phyloP scores from a whole-genome alignment of 1,140 invertebrate species.

The Drosophila biarmipes region DNA sequence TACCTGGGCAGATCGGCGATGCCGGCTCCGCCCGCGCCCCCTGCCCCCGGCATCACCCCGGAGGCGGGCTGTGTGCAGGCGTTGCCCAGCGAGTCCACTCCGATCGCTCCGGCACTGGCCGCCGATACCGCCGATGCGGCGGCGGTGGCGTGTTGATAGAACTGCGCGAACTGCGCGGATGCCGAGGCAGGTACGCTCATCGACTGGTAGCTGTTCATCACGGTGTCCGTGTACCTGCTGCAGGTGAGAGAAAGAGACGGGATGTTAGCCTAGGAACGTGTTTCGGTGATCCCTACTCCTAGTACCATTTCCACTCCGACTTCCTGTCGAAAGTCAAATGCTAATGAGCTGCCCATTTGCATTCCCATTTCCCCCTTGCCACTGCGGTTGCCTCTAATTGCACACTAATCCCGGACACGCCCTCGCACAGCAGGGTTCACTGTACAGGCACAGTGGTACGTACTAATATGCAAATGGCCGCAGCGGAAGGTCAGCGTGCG shows the following conservation, averaged over 20 bases:
- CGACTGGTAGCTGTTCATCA: conserved; percentile 85
- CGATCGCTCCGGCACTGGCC: conserved; percentile 86
- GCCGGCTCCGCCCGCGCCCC: conserved; percentile 87
- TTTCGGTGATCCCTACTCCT: conserved; percentile 4
- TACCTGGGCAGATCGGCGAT: conserved; percentile 94
- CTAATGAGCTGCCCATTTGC: conserved; percentile 56
- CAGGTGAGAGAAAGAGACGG: conserved; percentile 1
- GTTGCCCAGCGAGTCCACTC: conserved; percentile 82
- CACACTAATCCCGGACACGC: conserved; percentile 63
- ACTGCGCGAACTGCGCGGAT: conserved; percentile 89
- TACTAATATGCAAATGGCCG: conserved; percentile 75
- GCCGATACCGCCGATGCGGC: conserved; percentile 86
- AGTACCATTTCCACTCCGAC: not conserved
- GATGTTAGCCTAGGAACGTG: not conserved
- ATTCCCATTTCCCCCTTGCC: conserved; percentile 7
- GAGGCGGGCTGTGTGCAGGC: conserved; percentile 87
- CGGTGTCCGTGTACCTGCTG: conserved; percentile 83
- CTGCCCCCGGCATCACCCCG: conserved; percentile 85
- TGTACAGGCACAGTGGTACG: conserved; percentile 19
- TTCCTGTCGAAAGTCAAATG: conserved; percentile 42
- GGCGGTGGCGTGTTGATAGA: conserved; percentile 92
- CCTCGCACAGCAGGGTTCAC: conserved; percentile 54
- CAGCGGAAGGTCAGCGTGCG: conserved; percentile 77
- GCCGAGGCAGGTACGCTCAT: conserved; percentile 84
- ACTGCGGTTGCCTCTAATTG: conserved; percentile 68